phyloP scores from a whole-genome alignment of 2,888 invertebrate genomes.

The Drosophila vallismaia region DNA sequence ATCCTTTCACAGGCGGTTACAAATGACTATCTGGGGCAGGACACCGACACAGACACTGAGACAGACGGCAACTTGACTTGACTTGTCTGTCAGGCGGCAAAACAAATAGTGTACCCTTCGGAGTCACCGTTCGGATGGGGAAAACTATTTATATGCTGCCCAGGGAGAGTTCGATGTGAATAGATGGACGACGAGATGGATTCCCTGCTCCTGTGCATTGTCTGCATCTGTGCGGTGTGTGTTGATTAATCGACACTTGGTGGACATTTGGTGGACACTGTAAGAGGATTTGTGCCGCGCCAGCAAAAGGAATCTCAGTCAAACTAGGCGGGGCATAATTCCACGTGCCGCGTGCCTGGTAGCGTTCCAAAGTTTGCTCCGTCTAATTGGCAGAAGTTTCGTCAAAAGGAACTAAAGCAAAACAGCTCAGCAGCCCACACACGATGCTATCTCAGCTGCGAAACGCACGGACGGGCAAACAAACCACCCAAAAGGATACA shows the following conservation, averaged over 20 bases:
- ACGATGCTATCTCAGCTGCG: conserved; percentile 54
- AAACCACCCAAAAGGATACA: conserved; percentile 30
- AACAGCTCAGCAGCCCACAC: neutral
- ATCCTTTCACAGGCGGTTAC: conserved; percentile 11
- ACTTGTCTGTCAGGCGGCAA: conserved; percentile 52
- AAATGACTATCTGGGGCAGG: conserved; percentile 24
- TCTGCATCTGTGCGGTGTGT: conserved; percentile 48
- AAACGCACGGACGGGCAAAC: conserved; percentile 54
- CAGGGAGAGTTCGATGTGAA: conserved; percentile 24
- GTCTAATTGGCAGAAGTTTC: conserved; percentile 64
- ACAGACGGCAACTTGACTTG: conserved; percentile 54
- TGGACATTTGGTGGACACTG: conserved; percentile 23
- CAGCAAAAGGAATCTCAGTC: conserved; percentile 61
- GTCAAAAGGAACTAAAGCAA: conserved; percentile 10
- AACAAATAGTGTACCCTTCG: conserved; percentile 59
- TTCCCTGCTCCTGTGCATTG: conserved; percentile 38
- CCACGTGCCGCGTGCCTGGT: conserved; percentile 49
- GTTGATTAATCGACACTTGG: conserved; percentile 64
- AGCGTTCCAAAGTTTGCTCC: conserved; percentile 48
- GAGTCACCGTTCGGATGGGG: conserved; percentile 37
- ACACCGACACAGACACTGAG: neutral
- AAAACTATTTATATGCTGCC: conserved; percentile 67
- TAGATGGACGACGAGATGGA: conserved; percentile 11
- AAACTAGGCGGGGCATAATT: conserved; percentile 56
- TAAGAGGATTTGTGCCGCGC: conserved; percentile 57